phyloP scores from a whole-genome alignment of 2,888 invertebrate species.

The Synanthedon tipuliformis region DNA sequence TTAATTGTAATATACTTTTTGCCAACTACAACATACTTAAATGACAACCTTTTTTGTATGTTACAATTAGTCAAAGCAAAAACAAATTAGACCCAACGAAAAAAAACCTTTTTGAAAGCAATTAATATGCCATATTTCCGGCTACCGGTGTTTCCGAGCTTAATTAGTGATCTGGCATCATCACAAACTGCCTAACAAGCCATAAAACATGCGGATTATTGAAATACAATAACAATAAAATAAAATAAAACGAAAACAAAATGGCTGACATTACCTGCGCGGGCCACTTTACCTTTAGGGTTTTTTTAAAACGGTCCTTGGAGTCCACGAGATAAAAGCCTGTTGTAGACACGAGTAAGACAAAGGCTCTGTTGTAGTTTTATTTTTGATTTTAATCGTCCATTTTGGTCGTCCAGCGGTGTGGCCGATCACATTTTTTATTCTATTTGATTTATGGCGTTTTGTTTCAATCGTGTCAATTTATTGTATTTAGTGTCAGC shows the following conservation, averaged over 20 bases:
- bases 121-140: constrained; percentile 28
- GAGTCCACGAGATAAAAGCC: constrained; percentile 49
- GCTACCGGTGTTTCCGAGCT: constrained; percentile 42
- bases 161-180: constrained; percentile 48
- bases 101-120: not conserved
- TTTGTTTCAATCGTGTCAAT: constrained; percentile 15
- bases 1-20: too few species aligned
- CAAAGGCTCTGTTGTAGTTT: constrained; percentile 56
- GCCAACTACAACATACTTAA: too few species aligned
- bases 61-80: not conserved
- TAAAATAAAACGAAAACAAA: constrained; percentile 29
- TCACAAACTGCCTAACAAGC: constrained; percentile 57
- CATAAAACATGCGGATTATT: constrained; percentile 64
- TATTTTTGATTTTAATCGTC: constrained; percentile 57
- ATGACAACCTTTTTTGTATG: too few species aligned
- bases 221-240: constrained; percentile 51
- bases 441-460: constrained; percentile 30
- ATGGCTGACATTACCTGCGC: constrained; percentile 40
- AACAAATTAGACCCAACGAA: not conserved
- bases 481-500: constrained; percentile 14
- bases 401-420: constrained; percentile 37
- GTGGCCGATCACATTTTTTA: constrained; percentile 36
- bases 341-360: constrained; percentile 63
- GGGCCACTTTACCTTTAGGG: constrained; percentile 32
- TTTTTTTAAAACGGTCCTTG: constrained; percentile 30